Base-by-base conservation (phyloP, 1,140 invertebrate genomes). In the Drosophila lowei region DNA sequence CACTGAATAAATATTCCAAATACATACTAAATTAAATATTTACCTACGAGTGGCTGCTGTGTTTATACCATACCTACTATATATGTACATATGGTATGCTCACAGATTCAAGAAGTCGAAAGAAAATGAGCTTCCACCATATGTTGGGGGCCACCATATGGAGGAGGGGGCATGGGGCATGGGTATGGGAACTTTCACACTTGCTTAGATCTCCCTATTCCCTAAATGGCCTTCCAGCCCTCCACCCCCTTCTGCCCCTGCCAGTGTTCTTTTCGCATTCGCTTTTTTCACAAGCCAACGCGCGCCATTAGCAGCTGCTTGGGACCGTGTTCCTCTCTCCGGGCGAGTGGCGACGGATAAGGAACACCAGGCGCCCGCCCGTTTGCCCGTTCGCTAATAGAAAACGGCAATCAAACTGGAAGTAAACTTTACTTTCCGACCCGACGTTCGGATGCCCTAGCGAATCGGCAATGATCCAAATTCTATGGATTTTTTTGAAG, bases 231-330 rank as follows among this genome's bases (percentile, higher is more conserved):
- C 42, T 28, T 25, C 23, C 23, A 25, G 23, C 23, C 23, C 23
- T 5, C 23, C 23, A 0, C 4, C 23, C 6, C 8, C 28, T 30
- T 30, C 6, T 28, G 25, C 28, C 28, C 1, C 28, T 25, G 43
- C 42, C 18, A 53, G 34, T 62, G 72, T 52, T 38, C 56, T 42
- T 41, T 64, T 48, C 49, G 42, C 43, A 25, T 65, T 73, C 34
- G 48, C 60, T 34, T 66, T 79, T 77, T 75, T 75, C 71, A 77
- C 78, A 57, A 72, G 50, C 63, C 34, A 38, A 38, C 34, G 11
- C 34, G 34, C 34, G 34, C 34, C 53, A 84, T 84, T 84, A 84
- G 80, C 79, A 84, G 80, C 80, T 84, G 79, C 47, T 84, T 53
- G 53, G 54, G 6, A 6, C 30, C 41, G 41, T 42, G 30, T 55